Conservation (phyloP, 1,140 invertebrate species). For the Lanistes nyassanus region DNA sequence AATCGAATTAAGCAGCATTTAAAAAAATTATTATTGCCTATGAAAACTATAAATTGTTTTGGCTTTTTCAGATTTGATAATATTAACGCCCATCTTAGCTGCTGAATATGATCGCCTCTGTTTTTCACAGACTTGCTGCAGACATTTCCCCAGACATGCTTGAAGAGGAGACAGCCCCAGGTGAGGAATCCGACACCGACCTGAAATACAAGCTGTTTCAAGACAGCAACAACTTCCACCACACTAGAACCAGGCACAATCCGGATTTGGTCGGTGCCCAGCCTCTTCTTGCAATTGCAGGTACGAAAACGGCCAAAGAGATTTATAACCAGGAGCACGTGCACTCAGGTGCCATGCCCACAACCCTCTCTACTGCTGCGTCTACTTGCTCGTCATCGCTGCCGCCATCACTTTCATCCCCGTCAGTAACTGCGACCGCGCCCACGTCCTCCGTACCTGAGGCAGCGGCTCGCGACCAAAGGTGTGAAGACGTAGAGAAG, state of each 20-base stretch:
- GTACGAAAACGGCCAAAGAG: conserved; percentile 26
- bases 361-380: neutral
- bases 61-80: neutral
- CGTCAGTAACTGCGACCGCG: conserved; percentile 15
- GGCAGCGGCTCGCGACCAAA: neutral
- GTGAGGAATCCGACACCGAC: neutral
- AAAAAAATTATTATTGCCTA: too few relatives aligned
- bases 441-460: neutral
- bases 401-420: conserved; percentile 19
- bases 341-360: neutral
- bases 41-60: too few relatives aligned
- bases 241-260: neutral
- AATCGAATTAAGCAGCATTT: too few relatives aligned
- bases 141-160: conserved; percentile 11
- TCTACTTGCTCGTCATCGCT: conserved; percentile 3
- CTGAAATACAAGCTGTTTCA: neutral
- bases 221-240: conserved; percentile 1
- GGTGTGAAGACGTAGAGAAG: neutral
- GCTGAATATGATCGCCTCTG: neutral
- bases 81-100: neutral
- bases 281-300: conserved; percentile 7
- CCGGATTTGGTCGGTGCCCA: neutral
- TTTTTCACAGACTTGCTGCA: conserved; percentile 26
- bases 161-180: conserved; percentile 2
- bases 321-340: conserved; percentile 34